Evolutionary conservation across 2,888 invertebrate genomes (phyloP), one percentile per base, ranked within the genome.

Genomic region (Zele albiditarsus): DNA sequence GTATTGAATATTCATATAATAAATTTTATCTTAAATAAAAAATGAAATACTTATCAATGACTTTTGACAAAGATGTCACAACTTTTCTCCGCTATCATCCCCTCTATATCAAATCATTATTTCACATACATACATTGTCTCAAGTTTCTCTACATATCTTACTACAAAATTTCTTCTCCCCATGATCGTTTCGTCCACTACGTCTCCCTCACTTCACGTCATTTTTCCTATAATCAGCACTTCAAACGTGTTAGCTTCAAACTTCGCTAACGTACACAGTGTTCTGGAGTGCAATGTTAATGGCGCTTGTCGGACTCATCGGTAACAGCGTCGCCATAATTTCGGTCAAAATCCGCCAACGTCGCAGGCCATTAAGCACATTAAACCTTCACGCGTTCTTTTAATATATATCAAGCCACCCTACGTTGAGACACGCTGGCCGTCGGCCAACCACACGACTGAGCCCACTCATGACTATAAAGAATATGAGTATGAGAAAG

Each of bases 311-410:
- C 75, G 76, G 79, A 78, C 80, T 77, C 80, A 77, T 80, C 83
- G 78, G 71, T 80, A 80, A 75, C 78, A 76, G 80, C 80, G 77
- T 80, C 78, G 78, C 80, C 82, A 84, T 84, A 83, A 84, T 84
- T 82, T 84, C 75, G 78, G 77, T 85, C 78, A 83, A 86, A 86
- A 86, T 86, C 84, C 84, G 85, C 87, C 80, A 85, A 86, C 86
- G 84, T 85, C 84, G 83, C 81, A 83, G 77, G 76, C 80, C 84
- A 83, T 85, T 84, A 85, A 83, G 81, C 82, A 83, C 81, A 82
- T 83, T 84, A 82, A 82, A 82, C 57, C 71, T 76, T 77, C 66
- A 57, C 73, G 71, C 74, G 75, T 77, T 75, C 57, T 74, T 75
- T 72, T 46, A 72, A 73, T 71, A 74, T 67, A 73, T 71, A 42